Evolutionary conservation across 1,140 invertebrate genomes (phyloP), one percentile per base, ranked within the genome.

Genomic region (Drosophila baimaii): DNA sequence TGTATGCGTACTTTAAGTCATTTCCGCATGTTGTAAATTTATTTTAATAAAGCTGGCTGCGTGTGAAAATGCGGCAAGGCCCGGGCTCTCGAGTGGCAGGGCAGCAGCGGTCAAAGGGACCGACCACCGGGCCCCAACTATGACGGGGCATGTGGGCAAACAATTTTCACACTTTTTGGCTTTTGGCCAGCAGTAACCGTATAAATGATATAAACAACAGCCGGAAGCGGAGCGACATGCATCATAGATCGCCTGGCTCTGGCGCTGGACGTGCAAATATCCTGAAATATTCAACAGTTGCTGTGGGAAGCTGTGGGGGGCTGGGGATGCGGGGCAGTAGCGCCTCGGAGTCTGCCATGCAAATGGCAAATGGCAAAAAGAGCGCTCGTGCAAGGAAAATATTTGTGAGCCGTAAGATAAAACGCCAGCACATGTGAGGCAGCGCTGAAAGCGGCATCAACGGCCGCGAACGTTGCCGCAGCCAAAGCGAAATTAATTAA

Each of bases 211-310:
- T 74, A 85, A 81, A 62, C 79, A 79, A 78, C 37, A 49, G 51
- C 70, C 61, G 43, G 37, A 44, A 73, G 44, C 59, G 23, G 44
- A 29, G 33, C 31, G 70, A 72, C 69, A 64, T 59, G 49, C 56
- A 69, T 69, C 55, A 43, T 44, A 56, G 49, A 77, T 19, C 55
- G 46, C 23, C 29, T 23, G 35, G 3, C 29, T 19, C 41, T 19
- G 41, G 33, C 44, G 46, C 41, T 49, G 39, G 44, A 46, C 61
- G 57, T 61, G 76, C 41, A 82, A 88, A 83, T 63, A 73, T 63
- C 56, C 51, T 82, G n/a, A 68, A 86, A 88, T 73, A 86, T 88
- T 86, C 76, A 88, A 79, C 72, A 79, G 71, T 70, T 75, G 44
- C 54, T n/a, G n/a, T n/a, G n/a, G 79, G 49, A 33, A 29, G 41